Evolutionary conservation across 2,797 vertebrate genomes (phyloP).

Genomic region (Tokudaia muenninki): DNA sequence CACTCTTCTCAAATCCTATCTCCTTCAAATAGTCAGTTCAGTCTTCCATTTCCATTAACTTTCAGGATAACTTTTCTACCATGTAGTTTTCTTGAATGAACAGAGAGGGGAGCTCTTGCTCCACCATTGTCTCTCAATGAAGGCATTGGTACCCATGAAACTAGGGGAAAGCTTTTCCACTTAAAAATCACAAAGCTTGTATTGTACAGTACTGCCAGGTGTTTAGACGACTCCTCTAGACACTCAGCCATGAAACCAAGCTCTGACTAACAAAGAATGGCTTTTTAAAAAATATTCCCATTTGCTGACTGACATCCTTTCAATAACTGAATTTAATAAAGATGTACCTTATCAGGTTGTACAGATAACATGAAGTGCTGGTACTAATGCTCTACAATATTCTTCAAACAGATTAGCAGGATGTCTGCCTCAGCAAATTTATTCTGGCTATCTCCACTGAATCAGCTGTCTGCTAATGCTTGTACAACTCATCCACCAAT

Average conservation of each 20-base stretch:
- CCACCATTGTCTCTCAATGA: constrained; percentile 85
- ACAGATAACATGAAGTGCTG: constrained; percentile 95
- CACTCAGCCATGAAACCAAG: constrained; percentile 90
- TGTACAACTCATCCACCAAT: constrained; percentile 89
- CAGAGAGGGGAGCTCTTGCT: constrained; percentile 99
- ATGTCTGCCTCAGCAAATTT: constrained; percentile 91
- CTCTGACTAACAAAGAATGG: constrained; percentile 89
- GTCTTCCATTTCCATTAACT: constrained; percentile 73
- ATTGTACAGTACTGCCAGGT: constrained; percentile 90
- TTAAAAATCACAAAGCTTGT: constrained; percentile 92
- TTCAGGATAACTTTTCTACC: constrained; percentile 7
- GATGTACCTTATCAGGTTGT: constrained; percentile 97
- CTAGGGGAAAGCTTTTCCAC: constrained; percentile 94
- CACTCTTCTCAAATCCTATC: constrained; percentile 28
- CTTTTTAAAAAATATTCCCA: constrained; percentile 95
- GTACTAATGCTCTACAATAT: constrained; percentile 94
- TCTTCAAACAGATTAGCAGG: constrained; percentile 95
- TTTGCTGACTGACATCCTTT: constrained; percentile 93
- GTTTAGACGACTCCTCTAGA: constrained; percentile 89
- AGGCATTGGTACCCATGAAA: constrained; percentile 79
- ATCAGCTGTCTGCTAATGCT: constrained; percentile 94
- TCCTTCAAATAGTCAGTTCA: constrained; percentile 46
- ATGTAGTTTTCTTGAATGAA: constrained; percentile 89
- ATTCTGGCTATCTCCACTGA: constrained; percentile 92
- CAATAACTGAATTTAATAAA: constrained; percentile 97